phyloP scores from a whole-genome alignment of 2,797 vertebrate genomes.

The Protosalanx chinensis region DNA sequence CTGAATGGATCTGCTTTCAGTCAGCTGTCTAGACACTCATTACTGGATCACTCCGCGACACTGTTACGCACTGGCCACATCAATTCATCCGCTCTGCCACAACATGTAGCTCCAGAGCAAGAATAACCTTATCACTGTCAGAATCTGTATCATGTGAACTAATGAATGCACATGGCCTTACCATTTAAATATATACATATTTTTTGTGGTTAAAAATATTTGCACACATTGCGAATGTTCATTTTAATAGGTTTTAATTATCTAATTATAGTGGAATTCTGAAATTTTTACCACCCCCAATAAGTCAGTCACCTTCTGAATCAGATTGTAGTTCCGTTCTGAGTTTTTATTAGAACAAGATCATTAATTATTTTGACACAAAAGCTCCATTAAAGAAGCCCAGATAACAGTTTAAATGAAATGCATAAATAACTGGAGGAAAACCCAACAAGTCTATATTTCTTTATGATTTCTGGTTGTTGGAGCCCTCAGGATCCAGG shows the following conservation, averaged over 20 bases:
- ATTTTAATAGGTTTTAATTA: too few relatives aligned
- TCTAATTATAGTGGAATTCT: too few relatives aligned
- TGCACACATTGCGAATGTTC: too few relatives aligned
- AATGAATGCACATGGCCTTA: too few relatives aligned
- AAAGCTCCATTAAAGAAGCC: background rate
- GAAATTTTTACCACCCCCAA: too few relatives aligned
- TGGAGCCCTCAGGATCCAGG: background rate
- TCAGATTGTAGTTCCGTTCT: background rate
- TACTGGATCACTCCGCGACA: constrained; percentile 62
- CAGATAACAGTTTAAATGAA: background rate
- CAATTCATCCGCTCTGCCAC: constrained; percentile 45
- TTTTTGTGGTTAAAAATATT: too few relatives aligned
- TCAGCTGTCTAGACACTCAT: constrained; percentile 56
- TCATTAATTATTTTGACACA: background rate
- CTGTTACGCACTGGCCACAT: constrained; percentile 23
- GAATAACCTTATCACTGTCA: background rate
- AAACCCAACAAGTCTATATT: background rate
- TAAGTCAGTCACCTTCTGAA: background rate
- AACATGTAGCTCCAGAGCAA: constrained; percentile 49
- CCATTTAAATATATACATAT: too few relatives aligned
- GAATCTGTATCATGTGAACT: too few relatives aligned
- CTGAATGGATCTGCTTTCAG: constrained; percentile 37
- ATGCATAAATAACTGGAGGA: background rate
- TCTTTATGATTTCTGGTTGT: background rate
- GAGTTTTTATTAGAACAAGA: background rate